phyloP scores from a whole-genome alignment of 2,888 invertebrate species.

The Stramonita haemastoma region DNA sequence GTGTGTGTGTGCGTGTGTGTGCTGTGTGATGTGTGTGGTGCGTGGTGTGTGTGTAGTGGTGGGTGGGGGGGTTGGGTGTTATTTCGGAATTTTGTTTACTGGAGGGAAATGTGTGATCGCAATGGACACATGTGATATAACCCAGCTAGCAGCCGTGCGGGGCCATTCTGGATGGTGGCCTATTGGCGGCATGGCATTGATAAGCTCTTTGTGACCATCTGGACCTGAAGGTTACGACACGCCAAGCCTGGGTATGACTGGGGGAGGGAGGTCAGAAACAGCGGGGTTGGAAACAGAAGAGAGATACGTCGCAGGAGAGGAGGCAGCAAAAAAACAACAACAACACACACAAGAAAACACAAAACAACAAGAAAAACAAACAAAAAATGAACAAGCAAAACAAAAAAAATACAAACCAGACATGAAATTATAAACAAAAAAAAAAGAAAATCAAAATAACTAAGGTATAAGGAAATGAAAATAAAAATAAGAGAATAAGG shows the following conservation, averaged over 20 bases:
- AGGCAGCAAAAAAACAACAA: neutral
- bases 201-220: no score
- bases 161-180: no score
- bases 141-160: no score
- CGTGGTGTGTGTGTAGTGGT: neutral
- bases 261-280: neutral
- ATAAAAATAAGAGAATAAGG: neutral
- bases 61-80: neutral
- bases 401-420: neutral
- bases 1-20: neutral
- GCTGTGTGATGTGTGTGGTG: neutral
- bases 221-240: no score
- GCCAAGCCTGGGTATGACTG: no score
- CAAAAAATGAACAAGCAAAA: neutral
- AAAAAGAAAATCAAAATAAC: neutral
- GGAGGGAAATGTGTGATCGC: no score
- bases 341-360: neutral
- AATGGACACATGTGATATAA: no score
- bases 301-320: neutral
- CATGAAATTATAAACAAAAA: neutral
- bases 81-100: no score
- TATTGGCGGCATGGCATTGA: no score
- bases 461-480: neutral
- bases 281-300: neutral
- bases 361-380: neutral